Evolutionary conservation across 2,888 invertebrate species (phyloP).

Genomic region (Neoascia interrupta): DNA sequence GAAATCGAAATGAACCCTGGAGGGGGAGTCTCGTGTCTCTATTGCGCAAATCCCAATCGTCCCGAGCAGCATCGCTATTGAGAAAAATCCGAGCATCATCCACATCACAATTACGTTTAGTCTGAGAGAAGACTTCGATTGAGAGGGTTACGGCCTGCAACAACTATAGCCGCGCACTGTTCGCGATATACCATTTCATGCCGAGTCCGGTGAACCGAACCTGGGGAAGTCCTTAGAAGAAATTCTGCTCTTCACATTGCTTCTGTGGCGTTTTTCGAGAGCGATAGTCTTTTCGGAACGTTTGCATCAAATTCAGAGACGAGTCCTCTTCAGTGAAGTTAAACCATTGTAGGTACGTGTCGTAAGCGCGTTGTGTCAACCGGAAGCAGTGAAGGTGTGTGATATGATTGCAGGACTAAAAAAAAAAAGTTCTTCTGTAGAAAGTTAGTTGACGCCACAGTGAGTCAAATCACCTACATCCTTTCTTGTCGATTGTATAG

Average conservation of each 20-base stretch:
- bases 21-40: not conserved
- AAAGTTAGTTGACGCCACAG: constrained; percentile 18
- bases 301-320: constrained; percentile 44
- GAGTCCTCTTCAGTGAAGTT: constrained; percentile 59
- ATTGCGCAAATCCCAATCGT: constrained; percentile 53
- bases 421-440: constrained; percentile 37
- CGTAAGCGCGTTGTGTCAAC: constrained; percentile 47
- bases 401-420: not conserved
- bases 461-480: constrained; percentile 19
- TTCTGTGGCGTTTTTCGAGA: constrained; percentile 40
- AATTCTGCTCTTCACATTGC: constrained; percentile 22
- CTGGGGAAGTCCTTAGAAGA: constrained; percentile 51
- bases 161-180: constrained; percentile 37
- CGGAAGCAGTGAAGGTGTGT: constrained; percentile 59
- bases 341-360: constrained; percentile 55
- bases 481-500: not conserved
- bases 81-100: constrained; percentile 45
- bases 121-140: constrained; percentile 51
- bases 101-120: constrained; percentile 54
- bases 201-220: constrained; percentile 53
- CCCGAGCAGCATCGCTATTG: constrained; percentile 31
- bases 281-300: constrained; percentile 43
- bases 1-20: constrained; percentile 39
- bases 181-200: constrained; percentile 56
- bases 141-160: constrained; percentile 35